These are phyloP conservation scores for Nothobranchius furzeri DNA, from an alignment of 2,113 vertebrate genomes.

Conservation along the genomic window DNA sequence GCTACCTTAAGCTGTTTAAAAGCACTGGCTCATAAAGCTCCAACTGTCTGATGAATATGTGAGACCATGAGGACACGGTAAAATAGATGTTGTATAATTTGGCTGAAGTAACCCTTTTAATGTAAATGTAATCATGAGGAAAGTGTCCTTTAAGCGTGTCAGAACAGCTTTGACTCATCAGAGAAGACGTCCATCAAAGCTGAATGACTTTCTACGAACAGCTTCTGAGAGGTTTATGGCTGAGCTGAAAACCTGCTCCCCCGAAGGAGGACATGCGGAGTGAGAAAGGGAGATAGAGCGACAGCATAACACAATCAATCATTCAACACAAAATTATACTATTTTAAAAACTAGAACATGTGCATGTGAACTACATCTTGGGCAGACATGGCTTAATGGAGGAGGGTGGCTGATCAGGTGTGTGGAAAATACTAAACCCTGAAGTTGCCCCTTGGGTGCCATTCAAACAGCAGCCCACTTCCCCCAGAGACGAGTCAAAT, in stretches of 20 bases:
- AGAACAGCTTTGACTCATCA: conserved; percentile 41
- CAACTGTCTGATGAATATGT: conserved; percentile 1
- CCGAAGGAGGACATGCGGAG: conserved; percentile 22
- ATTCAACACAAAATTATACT: too few species aligned
- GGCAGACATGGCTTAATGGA: too few species aligned
- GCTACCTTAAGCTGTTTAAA: conserved; percentile 1
- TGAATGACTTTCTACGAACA: conserved; percentile 19
- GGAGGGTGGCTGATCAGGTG: too few species aligned
- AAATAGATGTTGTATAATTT: conserved; percentile 32
- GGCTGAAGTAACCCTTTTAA: conserved; percentile 54
- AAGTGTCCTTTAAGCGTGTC: conserved; percentile 49
- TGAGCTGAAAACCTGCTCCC: neutral
- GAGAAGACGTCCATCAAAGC: conserved; percentile 50
- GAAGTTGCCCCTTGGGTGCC: too few species aligned
- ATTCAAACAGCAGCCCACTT: too few species aligned
- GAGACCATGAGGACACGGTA: neutral
- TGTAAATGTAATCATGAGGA: conserved; percentile 63
- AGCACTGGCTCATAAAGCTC: neutral
- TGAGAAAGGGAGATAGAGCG: neutral
- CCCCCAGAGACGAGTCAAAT: too few species aligned
- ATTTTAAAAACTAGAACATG: too few species aligned
- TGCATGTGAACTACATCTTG: too few species aligned
- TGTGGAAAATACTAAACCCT: too few species aligned
- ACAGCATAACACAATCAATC: too few species aligned
- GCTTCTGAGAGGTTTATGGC: conserved; percentile 53